phyloP scores from a whole-genome alignment of 2,113 vertebrate genomes.

The Chaetodon auriga region DNA sequence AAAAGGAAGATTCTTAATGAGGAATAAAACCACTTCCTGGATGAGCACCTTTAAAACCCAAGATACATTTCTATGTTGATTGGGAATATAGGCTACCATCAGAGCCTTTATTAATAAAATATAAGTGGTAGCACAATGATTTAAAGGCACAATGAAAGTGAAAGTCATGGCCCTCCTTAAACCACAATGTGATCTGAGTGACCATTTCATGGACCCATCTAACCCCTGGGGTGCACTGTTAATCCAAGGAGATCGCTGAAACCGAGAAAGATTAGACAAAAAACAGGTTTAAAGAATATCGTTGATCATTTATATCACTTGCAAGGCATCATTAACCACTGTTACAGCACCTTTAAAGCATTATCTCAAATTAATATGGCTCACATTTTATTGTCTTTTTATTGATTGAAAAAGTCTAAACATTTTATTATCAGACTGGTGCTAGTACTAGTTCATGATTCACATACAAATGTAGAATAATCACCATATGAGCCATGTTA shows the following conservation, averaged over 20 bases:
- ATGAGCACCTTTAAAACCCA: not conserved
- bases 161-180: conserved; percentile 1
- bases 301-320: not conserved
- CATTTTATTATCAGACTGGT: not conserved
- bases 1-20: not conserved
- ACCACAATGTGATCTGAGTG: not conserved
- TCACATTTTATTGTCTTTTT: not conserved
- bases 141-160: not conserved
- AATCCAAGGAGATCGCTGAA: not conserved
- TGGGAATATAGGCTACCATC: not conserved
- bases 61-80: not conserved
- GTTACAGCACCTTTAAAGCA: not conserved
- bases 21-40: not conserved
- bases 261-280: not conserved
- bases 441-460: not conserved
- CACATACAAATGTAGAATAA: not conserved
- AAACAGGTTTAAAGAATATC: conserved; percentile 52
- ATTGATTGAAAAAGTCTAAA: too few species aligned
- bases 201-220: not conserved
- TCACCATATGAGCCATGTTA: not conserved
- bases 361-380: too few species aligned
- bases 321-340: conserved; percentile 24
- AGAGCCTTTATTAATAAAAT: not conserved
- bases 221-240: not conserved
- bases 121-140: not conserved